Percentiles rank a stretch among this genome's conserved stretches.
phyloP scores from a whole-genome alignment of 2,888 invertebrate genomes.

The Thereva unica region DNA sequence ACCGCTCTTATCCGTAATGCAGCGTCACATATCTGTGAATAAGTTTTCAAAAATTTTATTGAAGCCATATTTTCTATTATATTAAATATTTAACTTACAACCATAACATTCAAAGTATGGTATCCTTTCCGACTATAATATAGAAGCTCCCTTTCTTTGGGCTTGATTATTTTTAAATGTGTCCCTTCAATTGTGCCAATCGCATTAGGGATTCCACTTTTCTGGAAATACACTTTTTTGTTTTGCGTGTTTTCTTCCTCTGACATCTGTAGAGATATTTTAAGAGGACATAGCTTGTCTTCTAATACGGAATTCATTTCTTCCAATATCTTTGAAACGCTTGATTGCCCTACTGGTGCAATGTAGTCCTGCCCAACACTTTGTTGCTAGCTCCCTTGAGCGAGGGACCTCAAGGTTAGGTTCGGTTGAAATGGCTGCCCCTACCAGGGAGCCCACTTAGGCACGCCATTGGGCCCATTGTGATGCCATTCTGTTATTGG shows the following conservation, averaged over 20 bases:
- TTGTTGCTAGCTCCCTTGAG: no score
- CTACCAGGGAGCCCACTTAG: no score
- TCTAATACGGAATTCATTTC: no score
- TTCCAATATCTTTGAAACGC: no score
- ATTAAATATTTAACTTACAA: no score
- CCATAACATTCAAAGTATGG: not conserved
- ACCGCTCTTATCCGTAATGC: not conserved
- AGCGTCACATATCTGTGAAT: not conserved
- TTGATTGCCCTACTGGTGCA: no score
- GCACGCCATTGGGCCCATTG: no score
- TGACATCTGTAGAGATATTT: not conserved
- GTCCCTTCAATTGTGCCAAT: conserved; percentile 1
- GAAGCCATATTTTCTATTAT: not conserved
- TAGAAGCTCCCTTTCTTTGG: not conserved
- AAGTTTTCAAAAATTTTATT: not conserved
- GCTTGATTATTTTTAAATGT: not conserved
- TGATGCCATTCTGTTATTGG: no score
- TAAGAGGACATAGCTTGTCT: not conserved
- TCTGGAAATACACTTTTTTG: not conserved
- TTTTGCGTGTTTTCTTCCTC: not conserved
- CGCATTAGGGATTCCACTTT: conserved; percentile 2
- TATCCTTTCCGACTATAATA: not conserved
- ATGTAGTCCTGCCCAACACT: no score
- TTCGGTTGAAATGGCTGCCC: no score
- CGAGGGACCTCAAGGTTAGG: no score